Evolutionary conservation across 2,888 invertebrate species (phyloP), one percentile per base, ranked within the genome.

Genomic region (Macrosoma leucophasiata): DNA sequence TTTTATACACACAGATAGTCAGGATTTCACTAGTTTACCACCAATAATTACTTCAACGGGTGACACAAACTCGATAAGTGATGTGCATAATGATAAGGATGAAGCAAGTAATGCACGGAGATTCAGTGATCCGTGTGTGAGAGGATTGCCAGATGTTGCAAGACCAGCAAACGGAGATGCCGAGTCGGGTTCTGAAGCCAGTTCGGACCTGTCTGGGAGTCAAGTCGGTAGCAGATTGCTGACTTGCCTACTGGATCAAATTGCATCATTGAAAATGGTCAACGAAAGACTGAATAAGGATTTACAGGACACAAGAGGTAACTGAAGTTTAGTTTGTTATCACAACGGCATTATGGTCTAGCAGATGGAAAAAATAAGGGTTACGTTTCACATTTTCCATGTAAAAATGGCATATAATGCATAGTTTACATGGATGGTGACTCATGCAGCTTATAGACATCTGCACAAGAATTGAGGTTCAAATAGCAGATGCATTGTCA

Each of bases 211-310:
- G 13, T 86, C 87, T 1, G 82, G 81, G 1, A 86, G 84, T 48
- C 75, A 82, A 37, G 79, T 85, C 29, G 89, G 88, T 26, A 88
- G 86, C 44, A 79, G 87, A 45, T 64, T 90, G 26, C 67, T 90
- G 24, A 74, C 87, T 28, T 88, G 90, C 38, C 77, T 93, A 17
- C 86, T 91, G 43, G 91, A 92, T 55, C 93, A 93, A 78, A 91
- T 93, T 47, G 82, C 87, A 55, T 67, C 88, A 33, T 62, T 93
- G 50, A 91, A 91, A 61, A 88, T 91, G 50, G 86, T 88, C 36
- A 93, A 93, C 71, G 87, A 90, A 50, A 91, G 90, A 79, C 85
- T 93, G 58, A 91, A 87, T 56, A 88, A 90, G 62, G 92, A 93
- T 62, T 84, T 93, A 51, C 87, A 89, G 56, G 91, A 92, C 55